phyloP scores from a whole-genome alignment of 2,113 vertebrate species.

The Rafetus swinhoei region DNA sequence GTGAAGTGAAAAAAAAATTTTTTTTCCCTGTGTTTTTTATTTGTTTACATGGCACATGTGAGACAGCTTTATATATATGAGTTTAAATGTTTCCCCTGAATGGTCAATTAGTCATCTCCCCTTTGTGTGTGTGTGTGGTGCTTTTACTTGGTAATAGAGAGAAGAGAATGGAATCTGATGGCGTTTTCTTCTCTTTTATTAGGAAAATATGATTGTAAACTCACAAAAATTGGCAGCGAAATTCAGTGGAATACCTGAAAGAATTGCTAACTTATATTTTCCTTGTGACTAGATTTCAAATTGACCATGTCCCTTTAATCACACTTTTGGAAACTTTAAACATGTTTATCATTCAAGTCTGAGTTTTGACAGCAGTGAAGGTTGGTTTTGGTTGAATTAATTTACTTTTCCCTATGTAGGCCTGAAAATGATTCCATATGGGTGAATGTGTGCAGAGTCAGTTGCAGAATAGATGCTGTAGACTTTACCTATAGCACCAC shows the following conservation, averaged over 20 bases:
- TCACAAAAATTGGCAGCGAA: fast-evolving
- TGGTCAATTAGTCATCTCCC: background rate
- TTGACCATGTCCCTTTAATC: background rate
- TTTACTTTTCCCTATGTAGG: background rate
- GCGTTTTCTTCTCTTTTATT: background rate
- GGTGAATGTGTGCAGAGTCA: background rate
- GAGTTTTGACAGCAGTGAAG: background rate
- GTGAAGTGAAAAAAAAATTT: background rate
- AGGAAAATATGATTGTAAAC: background rate
- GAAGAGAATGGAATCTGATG: fast-evolving
- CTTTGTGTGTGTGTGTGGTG: background rate
- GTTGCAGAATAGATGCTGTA: background rate
- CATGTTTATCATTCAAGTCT: background rate
- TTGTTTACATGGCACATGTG: background rate
- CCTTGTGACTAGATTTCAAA: background rate
- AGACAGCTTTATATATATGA: slow-evolving; percentile 7
- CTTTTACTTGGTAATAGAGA: background rate
- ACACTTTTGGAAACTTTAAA: background rate
- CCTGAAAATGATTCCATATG: background rate
- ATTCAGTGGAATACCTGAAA: background rate
- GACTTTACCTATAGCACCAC: background rate
- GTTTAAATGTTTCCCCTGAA: background rate
- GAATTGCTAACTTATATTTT: background rate
- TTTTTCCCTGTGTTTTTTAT: background rate
- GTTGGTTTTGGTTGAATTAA: background rate